Evolutionary conservation across 1,140 invertebrate species (phyloP).

Genomic region (Heliconius himera): DNA sequence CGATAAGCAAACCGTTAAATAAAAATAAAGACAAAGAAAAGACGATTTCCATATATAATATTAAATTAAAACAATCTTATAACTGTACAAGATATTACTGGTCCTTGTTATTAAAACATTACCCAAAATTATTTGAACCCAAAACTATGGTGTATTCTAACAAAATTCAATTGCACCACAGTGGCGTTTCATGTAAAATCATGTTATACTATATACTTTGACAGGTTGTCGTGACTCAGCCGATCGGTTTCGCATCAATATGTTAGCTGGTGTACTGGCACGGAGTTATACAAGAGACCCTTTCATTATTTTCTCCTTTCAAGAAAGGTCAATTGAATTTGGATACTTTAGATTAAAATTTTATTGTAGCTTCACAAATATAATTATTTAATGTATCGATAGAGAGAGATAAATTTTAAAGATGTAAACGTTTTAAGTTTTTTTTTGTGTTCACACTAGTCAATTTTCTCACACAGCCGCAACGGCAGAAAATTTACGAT

Average conservation of each 20-base stretch:
- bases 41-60: too few species aligned
- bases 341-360: neutral
- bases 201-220: neutral
- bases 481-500: too few species aligned
- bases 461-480: neutral
- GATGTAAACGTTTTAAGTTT: neutral
- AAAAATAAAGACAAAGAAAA: too few species aligned
- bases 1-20: too few species aligned
- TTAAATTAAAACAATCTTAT: too few species aligned
- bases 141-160: too few species aligned
- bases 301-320: constrained; percentile 1
- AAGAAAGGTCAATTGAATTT: constrained; percentile 15
- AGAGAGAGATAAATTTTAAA: neutral
- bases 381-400: neutral
- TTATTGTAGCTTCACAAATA: neutral
- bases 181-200: neutral
- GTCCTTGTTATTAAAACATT: neutral
- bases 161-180: neutral
- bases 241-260: constrained; percentile 26
- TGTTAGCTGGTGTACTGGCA: constrained; percentile 42
- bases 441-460: neutral
- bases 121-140: neutral
- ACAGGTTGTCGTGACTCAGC: constrained; percentile 25
- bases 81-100: too few species aligned
- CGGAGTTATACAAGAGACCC: constrained; percentile 44